A percentile compares a stretch with the other conserved stretches of the same genome.
Conservation (phyloP, 2,797 vertebrate species). For the Brachyrhaphis roseni region DNA sequence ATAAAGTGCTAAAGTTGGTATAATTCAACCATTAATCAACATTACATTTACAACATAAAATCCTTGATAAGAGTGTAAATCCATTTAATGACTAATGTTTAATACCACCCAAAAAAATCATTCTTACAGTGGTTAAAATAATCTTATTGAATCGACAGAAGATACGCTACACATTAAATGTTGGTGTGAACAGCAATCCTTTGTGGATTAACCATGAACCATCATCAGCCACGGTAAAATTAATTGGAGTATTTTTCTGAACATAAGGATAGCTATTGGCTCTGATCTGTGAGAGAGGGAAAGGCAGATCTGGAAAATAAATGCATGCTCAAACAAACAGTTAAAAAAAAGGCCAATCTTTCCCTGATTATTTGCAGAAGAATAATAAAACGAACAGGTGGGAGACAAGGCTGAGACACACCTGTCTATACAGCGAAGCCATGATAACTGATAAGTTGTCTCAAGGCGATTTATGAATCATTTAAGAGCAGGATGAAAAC, state of each 20-base stretch:
- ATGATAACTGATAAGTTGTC: constrained; percentile 73
- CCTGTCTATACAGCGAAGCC: constrained; percentile 69
- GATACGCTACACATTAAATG: background rate
- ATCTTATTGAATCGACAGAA: background rate
- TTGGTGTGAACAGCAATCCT: background rate
- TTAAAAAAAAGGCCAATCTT: constrained; percentile 66
- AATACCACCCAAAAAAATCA: background rate
- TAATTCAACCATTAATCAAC: background rate
- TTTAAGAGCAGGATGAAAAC: constrained; percentile 43
- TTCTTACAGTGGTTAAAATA: background rate
- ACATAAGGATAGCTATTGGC: constrained; percentile 21
- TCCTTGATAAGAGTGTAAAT: background rate
- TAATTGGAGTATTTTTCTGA: constrained; percentile 26
- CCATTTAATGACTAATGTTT: background rate
- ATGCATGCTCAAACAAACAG: constrained; percentile 81
- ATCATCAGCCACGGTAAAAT: constrained; percentile 16
- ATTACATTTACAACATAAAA: background rate
- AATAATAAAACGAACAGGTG: constrained; percentile 86
- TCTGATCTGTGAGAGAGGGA: constrained; percentile 8
- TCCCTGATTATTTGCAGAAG: constrained; percentile 71
- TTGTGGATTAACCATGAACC: background rate
- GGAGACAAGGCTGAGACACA: constrained; percentile 74
- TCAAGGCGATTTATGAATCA: constrained; percentile 66
- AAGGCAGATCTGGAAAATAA: background rate
- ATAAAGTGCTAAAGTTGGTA: background rate